Base-by-base conservation (phyloP, 2,888 invertebrate species). In the Branchellion lobata region DNA sequence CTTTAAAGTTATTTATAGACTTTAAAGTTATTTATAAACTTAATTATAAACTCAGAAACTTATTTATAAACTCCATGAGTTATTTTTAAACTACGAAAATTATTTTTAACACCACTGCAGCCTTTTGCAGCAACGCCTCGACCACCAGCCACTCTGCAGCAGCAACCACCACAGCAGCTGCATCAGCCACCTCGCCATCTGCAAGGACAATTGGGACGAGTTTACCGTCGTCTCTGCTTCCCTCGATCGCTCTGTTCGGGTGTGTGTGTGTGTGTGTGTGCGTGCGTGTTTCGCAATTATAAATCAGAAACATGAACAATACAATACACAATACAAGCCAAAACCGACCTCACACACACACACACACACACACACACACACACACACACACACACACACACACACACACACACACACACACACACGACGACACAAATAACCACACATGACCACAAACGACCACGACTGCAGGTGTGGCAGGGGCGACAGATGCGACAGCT, bases 381-480 rank as follows among this genome's bases (percentile, higher is more conserved):
- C 61, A 8, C 8, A 8, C n/a, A 8, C 8, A 8, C 61, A 57
- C 8, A 8, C 61, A 8, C 8, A 8, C 61, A 57, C 61, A 57
- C 61, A 57, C 61, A n/a, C 61, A 57, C 61, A 57, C 61, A 57
- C 61, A 57, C 61, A 57, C 61, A 57, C 61, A 57, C 61, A 57
- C 61, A 57, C 61, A 57, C 61, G 21, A 5, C 5, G 11, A 57
- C 61, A 57, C 47, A 47, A n/a, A n/a, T n/a, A n/a, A n/a, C n/a
- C n/a, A n/a, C n/a, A n/a, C n/a, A n/a, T n/a, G n/a, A n/a, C n/a
- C n/a, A n/a, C n/a, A n/a, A n/a, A n/a, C n/a, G n/a, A n/a, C n/a
- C n/a, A 8, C 21, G 65, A 8, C 65, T 33, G 61, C 36, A 68
- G 36, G 68, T 69, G 40, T 78, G 69, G 29, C 40, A 68, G 18